These are phyloP conservation scores for Phacellophora camtschatica DNA, from an alignment of 30 jellyfish, hydroid and myxozoan species.

Conservation along the genomic window DNA sequence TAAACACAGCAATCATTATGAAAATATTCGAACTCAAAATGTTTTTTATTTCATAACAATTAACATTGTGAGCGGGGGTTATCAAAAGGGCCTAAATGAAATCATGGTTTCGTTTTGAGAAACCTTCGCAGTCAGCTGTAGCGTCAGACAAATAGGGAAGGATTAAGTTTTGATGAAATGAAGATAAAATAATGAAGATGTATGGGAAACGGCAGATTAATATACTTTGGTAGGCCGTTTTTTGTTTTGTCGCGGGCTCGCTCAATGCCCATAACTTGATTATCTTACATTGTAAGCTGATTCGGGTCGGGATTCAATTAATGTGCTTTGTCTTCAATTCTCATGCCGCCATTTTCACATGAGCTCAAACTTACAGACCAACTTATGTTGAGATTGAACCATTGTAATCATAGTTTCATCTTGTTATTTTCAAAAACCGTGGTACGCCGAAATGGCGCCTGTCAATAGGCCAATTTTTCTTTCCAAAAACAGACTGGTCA, in stretches of 20 bases:
- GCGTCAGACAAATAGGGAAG: not conserved
- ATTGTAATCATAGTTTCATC: too few relatives aligned
- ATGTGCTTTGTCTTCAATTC: not conserved
- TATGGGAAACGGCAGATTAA: not conserved
- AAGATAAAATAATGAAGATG: not conserved
- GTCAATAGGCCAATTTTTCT: too few relatives aligned
- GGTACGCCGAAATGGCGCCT: too few relatives aligned
- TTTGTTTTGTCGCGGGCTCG: not conserved
- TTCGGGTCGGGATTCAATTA: not conserved
- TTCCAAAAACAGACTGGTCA: too few relatives aligned
- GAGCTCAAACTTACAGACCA: not conserved
- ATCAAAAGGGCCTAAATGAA: too few relatives aligned
- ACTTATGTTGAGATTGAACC: not conserved
- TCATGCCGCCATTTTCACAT: not conserved
- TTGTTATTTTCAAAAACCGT: too few relatives aligned
- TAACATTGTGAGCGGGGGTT: too few relatives aligned
- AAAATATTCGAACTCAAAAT: too few relatives aligned
- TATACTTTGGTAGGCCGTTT: not conserved
- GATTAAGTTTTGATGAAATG: not conserved
- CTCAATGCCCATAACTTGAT: not conserved
- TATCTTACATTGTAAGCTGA: not conserved
- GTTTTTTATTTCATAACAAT: too few relatives aligned
- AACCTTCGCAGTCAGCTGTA: too few relatives aligned
- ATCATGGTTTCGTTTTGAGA: too few relatives aligned
- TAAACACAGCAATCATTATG: too few relatives aligned